Conservation (phyloP, 1,140 invertebrate genomes). For the Portunus trituberculatus region DNA sequence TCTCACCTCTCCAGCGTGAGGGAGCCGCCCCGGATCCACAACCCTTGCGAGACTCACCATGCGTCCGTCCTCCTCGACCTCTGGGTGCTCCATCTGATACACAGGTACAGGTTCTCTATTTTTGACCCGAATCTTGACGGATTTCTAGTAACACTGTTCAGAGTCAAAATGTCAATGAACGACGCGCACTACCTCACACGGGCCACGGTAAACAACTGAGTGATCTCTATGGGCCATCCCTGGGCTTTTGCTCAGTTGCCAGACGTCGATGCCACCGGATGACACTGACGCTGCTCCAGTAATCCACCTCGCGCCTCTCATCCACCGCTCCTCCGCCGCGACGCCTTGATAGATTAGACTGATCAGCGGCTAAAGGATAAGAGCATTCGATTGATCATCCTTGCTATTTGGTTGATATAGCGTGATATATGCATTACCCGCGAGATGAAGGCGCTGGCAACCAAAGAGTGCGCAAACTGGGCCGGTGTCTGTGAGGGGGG, state of each 20-base stretch:
- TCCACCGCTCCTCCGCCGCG: neutral
- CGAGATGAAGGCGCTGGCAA: constrained; percentile 46
- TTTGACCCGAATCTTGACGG: constrained; percentile 94
- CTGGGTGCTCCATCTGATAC: constrained; percentile 91
- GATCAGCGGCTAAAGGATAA: neutral
- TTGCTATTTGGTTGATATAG: neutral
- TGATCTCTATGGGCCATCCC: neutral
- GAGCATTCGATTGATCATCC: neutral
- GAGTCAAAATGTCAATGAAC: constrained; percentile 50
- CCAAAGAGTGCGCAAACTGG: constrained; percentile 49
- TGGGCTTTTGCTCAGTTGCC: constrained; percentile 36
- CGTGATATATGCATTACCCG: neutral
- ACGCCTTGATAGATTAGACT: neutral
- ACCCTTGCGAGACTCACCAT: constrained; percentile 81
- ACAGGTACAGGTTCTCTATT: constrained; percentile 91
- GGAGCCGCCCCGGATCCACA: neutral
- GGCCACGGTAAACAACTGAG: constrained; percentile 71
- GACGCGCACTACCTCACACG: constrained; percentile 65
- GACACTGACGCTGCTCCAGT: constrained; percentile 14
- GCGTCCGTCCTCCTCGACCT: constrained; percentile 86
- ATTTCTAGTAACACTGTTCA: constrained; percentile 79
- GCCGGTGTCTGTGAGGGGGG: constrained; percentile 45
- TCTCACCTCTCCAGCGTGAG: neutral
- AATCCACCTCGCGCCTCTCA: neutral
- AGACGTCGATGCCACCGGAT: constrained; percentile 44